Base-by-base conservation (phyloP, 2,888 invertebrate genomes). In the Rhyacophila evoluta region DNA sequence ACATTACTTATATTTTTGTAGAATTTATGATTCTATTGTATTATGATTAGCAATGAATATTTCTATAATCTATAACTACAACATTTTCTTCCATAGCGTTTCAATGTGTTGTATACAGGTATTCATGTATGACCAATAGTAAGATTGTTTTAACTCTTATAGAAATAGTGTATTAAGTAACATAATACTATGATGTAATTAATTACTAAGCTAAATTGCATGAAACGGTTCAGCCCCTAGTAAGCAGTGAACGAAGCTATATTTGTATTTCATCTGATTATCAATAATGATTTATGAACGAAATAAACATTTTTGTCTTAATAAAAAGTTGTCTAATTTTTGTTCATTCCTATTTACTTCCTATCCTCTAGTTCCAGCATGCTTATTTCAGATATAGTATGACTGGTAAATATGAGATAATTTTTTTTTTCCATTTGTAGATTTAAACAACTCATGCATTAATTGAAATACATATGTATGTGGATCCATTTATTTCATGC, bases 291-390 rank as follows among this genome's bases (percentile, higher is more conserved):
- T 55, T 29, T 36, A 76, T 73, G 72, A 77, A 75, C 69, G 55
- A 72, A 78, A 76, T 78, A 81, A 81, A 78, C 27, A 71, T 75
- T 78, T 81, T 78, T 73, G 55, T 76, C 76, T 76, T 72, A 76
- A 41, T 29, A 36, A 27, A 39, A 6, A 27, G 3, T 75, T 0
- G 25, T 75, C 69, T 69, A 6, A 39, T 75, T 75, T 12, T 27
- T 69, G 29, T 33, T 33, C 6, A 4, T 33, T 33, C n/a, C n/a
- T n/a, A n/a, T n/a, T n/a, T n/a, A n/a, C n/a, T n/a, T n/a, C n/a
- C n/a, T n/a, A n/a, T n/a, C n/a, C n/a, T n/a, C n/a, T n/a, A n/a
- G n/a, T n/a, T n/a, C n/a, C n/a, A n/a, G n/a, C n/a, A n/a, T n/a
- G n/a, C n/a, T n/a, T n/a, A n/a, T n/a, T n/a, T n/a, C n/a, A n/a